A percentile compares a stretch with the other conserved stretches of the same genome.
These are phyloP conservation scores for Lithosia quadra DNA, from an alignment of 2,888 invertebrate species.

Conservation along the genomic window DNA sequence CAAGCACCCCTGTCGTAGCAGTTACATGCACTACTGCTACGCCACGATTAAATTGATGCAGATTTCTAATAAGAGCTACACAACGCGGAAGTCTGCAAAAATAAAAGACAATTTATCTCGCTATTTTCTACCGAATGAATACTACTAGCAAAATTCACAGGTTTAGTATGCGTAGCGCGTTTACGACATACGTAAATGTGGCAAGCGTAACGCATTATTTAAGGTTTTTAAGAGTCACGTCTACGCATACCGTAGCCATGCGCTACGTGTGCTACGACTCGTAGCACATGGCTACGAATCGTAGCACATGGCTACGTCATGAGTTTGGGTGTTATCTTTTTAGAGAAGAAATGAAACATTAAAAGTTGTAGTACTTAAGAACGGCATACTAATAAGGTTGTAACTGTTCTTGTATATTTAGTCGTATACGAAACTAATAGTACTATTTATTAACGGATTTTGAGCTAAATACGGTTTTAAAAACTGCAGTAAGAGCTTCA, in stretches of 20 bases:
- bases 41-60: no score
- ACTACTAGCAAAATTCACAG: not conserved
- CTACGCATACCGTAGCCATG: constrained; percentile 21
- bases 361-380: not conserved
- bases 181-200: constrained; percentile 25
- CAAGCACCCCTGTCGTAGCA: no score
- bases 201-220: constrained; percentile 25
- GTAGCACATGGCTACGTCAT: constrained; percentile 19
- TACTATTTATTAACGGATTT: not conserved
- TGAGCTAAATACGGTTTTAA: no score
- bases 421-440: not conserved
- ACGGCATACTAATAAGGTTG: not conserved
- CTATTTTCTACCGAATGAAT: not conserved
- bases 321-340: constrained; percentile 2
- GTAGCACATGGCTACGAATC: constrained; percentile 21
- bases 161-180: constrained; percentile 15
- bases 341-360: not conserved
- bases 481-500: no score
- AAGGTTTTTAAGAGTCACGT: constrained; percentile 20
- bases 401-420: not conserved
- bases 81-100: not conserved
- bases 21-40: no score
- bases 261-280: constrained; percentile 10
- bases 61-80: not conserved
- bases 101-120: not conserved